phyloP scores from a whole-genome alignment of 2,797 vertebrate genomes.

The Sus cebifrons region DNA sequence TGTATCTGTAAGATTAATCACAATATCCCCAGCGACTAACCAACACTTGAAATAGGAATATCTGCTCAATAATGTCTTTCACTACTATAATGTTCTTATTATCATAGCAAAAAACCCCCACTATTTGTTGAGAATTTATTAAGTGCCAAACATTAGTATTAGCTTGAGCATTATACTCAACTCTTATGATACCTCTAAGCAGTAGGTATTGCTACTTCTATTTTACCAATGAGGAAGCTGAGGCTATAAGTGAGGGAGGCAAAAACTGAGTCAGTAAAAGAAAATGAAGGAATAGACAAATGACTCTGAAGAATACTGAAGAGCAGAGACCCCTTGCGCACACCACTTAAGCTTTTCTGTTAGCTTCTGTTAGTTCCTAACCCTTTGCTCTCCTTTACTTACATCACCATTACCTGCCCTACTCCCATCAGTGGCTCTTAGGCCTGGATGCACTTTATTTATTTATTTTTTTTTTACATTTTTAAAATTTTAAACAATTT shows the following conservation, averaged over 20 bases:
- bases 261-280: conserved; percentile 9
- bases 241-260: background rate
- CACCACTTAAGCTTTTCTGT: background rate
- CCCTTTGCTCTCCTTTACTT: background rate
- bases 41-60: conserved; percentile 18
- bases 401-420: background rate
- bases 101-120: conserved; percentile 3
- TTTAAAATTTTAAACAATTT: too few relatives aligned
- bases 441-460: background rate
- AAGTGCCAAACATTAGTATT: conserved; percentile 17
- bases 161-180: conserved; percentile 38
- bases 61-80: conserved; percentile 44
- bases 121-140: conserved; percentile 47
- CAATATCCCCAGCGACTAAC: background rate
- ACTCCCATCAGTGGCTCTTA: background rate
- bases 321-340: background rate
- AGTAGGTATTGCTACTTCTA: conserved; percentile 8
- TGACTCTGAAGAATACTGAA: background rate
- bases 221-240: conserved; percentile 44
- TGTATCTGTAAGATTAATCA: conserved; percentile 6
- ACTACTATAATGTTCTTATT: conserved; percentile 26
- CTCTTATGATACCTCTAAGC: background rate
- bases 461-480: too few relatives aligned
- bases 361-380: background rate
- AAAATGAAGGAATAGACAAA: conserved; percentile 24